Base-by-base conservation (phyloP, 2,797 vertebrate species). In the Trachurus trachurus region DNA sequence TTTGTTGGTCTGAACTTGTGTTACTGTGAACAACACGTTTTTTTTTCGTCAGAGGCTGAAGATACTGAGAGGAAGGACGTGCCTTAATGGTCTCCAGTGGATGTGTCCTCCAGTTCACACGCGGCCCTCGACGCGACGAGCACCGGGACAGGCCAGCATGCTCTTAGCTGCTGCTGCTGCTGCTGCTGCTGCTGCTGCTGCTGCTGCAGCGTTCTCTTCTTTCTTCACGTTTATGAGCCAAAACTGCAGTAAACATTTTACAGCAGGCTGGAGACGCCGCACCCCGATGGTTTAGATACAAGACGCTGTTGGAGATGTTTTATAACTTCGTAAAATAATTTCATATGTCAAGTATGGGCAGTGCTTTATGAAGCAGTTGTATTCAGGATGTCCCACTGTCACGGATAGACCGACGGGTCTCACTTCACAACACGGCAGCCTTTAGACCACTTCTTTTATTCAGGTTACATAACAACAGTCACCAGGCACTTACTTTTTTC, bases 31-130 rank as follows among this genome's bases (percentile, higher is more conserved):
- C 66, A 76, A 71, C 82, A 63, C 21, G 21, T 87, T 88, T 84
- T 88, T 88, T 86, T 34, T 34, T 26, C 15, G 57, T 81, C 88
- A 49, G 78, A 83, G 83, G 72, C 79, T 80, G 82, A 88, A 84
- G 89, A 88, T 56, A 68, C 88, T 71, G 89, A 79, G 82, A 85
- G 88, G 90, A 90, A 89, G 93, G 93, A 93, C 74, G 92, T 93
- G 93, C 92, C 93, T 94, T 94, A 94, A 88, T 40, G 92, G 93
- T 93, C 90, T 94, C 92, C 92, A 73, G 74, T 88, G 86, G 91
- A 90, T 75, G 82, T 89, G 83, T 92, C 90, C 87, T 88, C 86
- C 86, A 66, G 87, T 84, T 78, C 53, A 71, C 80, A 59, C 22
- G 72, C 52, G 58, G 57, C 13, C 67, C 80, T 58, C 45, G 7